Evolutionary conservation across 2,797 vertebrate species (phyloP).

Genomic region (Pipistrellus pipistrellus): DNA sequence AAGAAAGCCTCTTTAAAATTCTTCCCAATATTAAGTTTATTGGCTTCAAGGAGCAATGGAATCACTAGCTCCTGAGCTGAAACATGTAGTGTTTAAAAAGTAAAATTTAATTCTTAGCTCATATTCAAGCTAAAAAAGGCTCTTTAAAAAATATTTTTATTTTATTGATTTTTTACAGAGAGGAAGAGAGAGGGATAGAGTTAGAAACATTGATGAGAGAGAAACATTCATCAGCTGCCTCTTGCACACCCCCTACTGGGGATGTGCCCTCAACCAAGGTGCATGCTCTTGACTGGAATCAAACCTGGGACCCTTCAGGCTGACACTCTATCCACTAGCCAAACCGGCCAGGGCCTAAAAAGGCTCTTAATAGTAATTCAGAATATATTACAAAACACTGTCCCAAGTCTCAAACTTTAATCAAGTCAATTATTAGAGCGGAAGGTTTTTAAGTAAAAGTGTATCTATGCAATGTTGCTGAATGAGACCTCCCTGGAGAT

Average conservation of each 20-base stretch:
- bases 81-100: not conserved
- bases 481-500: not conserved
- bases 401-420: not conserved
- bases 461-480: not conserved
- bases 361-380: not conserved
- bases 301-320: too few relatives aligned
- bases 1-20: not conserved
- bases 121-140: not conserved
- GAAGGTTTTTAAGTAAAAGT: not conserved
- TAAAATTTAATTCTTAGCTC: not conserved
- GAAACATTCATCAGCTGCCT: too few relatives aligned
- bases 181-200: too few relatives aligned
- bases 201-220: too few relatives aligned
- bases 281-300: too few relatives aligned
- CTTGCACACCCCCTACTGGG: too few relatives aligned
- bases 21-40: not conserved
- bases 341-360: not conserved
- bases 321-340: too few relatives aligned
- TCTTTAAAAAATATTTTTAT: not conserved
- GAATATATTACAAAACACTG: not conserved
- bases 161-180: too few relatives aligned
- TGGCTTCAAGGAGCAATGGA: not conserved
- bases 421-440: not conserved
- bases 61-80: not conserved
- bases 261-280: too few relatives aligned